These are phyloP conservation scores for Hydrotaea cyrtoneurina DNA, from an alignment of 2,888 invertebrate genomes.

Conservation along the genomic window DNA sequence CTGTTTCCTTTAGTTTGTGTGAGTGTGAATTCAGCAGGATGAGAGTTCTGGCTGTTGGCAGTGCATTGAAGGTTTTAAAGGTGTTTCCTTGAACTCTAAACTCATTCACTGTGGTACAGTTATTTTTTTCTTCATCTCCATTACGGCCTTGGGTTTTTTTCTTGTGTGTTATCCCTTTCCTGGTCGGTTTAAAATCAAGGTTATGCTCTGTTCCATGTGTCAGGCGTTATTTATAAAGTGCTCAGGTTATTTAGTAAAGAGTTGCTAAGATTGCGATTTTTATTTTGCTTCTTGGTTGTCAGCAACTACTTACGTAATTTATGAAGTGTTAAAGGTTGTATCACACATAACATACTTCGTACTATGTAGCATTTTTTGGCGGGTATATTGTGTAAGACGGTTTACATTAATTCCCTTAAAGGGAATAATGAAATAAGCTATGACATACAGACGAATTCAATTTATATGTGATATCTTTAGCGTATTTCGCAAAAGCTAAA, in stretches of 20 bases:
- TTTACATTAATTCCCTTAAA: no score
- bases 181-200: neutral
- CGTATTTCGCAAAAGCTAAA: no score
- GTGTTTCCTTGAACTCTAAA: constrained; percentile 52
- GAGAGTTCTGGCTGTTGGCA: neutral
- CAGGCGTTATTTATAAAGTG: constrained; percentile 31
- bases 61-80: neutral
- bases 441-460: no score
- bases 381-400: no score
- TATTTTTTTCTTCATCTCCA: neutral
- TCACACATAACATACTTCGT: no score
- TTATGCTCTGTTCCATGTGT: constrained; percentile 16
- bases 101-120: constrained; percentile 19
- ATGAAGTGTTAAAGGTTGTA: no score
- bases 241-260: neutral
- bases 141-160: constrained; percentile 4
- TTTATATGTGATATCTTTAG: no score
- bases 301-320: no score
- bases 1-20: neutral
- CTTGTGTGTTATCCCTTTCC: neutral
- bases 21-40: neutral
- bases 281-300: no score
- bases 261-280: no score
- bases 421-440: no score
- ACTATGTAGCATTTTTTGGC: no score